A percentile compares a stretch with the other conserved stretches of the same genome.
These are phyloP conservation scores for Numida meleagris DNA, from an alignment of 2,113 vertebrate species.

Conservation along the genomic window DNA sequence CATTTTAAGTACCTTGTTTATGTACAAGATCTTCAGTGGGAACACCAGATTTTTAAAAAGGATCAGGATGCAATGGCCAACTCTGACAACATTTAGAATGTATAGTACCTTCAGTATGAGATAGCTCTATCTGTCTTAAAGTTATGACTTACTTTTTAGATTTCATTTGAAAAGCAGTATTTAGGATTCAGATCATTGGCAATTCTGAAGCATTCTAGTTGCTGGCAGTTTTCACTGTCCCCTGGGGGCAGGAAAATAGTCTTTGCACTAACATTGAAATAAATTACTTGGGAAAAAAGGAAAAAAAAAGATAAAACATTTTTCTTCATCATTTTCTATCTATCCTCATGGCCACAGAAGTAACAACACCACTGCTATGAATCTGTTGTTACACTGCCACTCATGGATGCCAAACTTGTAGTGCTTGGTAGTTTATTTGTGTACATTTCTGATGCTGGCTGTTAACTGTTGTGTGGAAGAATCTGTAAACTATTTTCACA, in stretches of 20 bases:
- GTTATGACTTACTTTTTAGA: neutral
- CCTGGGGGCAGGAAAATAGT: neutral
- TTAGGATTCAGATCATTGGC: neutral
- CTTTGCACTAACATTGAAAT: neutral
- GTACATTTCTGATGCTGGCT: neutral
- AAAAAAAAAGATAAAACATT: neutral
- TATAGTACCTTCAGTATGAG: neutral
- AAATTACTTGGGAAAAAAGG: neutral
- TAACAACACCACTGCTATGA: neutral
- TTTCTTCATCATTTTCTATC: neutral
- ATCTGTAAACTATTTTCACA: slow-evolving; percentile 14
- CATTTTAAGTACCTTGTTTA: neutral
- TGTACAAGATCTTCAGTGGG: neutral
- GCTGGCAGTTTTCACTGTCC: neutral
- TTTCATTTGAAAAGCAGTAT: slow-evolving; percentile 24
- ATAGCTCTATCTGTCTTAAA: neutral
- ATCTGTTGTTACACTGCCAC: neutral
- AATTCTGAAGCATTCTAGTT: neutral
- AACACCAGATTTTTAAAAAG: neutral
- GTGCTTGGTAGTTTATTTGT: neutral
- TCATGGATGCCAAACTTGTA: neutral
- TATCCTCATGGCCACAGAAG: neutral
- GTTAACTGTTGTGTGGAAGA: neutral
- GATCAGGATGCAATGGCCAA: neutral
- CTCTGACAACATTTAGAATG: neutral